Percentiles rank a stretch among this genome's conserved stretches.
Conservation (phyloP, 2,113 vertebrate species). For the Rhodinocichla rosea region DNA sequence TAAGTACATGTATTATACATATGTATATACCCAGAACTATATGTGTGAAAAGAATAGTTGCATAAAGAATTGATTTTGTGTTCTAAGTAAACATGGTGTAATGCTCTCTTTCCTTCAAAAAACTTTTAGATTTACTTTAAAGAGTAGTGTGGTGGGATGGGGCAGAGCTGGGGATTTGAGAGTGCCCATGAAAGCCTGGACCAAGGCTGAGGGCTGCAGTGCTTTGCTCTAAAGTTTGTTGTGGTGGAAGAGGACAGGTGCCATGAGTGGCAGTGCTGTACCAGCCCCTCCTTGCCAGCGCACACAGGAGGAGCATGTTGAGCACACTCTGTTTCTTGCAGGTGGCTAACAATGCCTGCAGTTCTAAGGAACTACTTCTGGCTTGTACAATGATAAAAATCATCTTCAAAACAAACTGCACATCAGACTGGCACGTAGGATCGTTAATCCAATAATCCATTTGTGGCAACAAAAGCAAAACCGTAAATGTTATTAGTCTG, state of each 20-base stretch:
- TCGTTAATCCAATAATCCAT: constrained; percentile 41
- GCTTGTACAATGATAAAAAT: background rate
- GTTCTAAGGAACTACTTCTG: background rate
- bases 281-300: background rate
- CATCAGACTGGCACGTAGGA: background rate
- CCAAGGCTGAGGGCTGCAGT: background rate
- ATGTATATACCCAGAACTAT: background rate
- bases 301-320: fast-evolving
- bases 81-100: background rate
- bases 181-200: fast-evolving
- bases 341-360: background rate
- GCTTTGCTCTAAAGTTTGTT: background rate
- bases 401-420: background rate
- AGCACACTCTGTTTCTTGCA: fast-evolving
- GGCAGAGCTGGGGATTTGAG: background rate
- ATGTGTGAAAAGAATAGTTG: background rate
- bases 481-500: background rate
- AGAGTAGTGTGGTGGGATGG: background rate
- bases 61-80: background rate
- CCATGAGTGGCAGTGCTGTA: fast-evolving
- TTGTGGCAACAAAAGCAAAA: constrained; percentile 7
- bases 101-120: background rate
- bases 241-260: background rate
- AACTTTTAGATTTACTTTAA: background rate
- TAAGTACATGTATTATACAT: background rate